Base-by-base conservation (phyloP, 2,888 invertebrate species). In the Dendrolimus houi region DNA sequence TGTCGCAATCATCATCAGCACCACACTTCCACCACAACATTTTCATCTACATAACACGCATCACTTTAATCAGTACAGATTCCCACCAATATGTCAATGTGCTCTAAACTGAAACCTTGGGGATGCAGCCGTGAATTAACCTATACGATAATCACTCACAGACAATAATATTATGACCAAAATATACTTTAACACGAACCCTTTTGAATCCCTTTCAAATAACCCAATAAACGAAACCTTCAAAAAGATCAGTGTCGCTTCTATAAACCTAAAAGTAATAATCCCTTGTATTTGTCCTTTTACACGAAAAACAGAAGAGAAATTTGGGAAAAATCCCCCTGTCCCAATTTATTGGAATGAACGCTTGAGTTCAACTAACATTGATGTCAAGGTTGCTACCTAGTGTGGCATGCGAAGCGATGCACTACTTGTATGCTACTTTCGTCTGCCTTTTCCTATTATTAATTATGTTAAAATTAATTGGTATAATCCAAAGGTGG, bases 321-420 rank as follows among this genome's bases (percentile, higher is more conserved):
- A 47, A 47, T 47, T 47, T 47, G 47, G 47, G 47, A 10, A 47
- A 47, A 47, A 47, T 47, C 47, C 12, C 47, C 47, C 47, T 47
- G 12, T 53, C 54, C 52, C 52, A 55, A 58, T 56, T 54, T 53
- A 13, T 42, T 55, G 14, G 47, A 57, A 55, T 52, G 53, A 57
- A 55, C 47, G 55, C 52, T 53, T 12, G n/a, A 55, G 42, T 12
- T 52, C 40, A 52, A 52, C 47, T 55, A 14, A 58, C 55, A 58
- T 55, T 58, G 55, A 55, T 55, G 58, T 52, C 9, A 47, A 47
- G 47, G 9, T 47, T 47, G 47, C 12, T 47, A 47, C 12, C 47
- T 9, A 47, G 12, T 47, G 9, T 10, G 47, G 6, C 29, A 47
- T 10, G 47, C 47, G 47, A 12, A 9, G 47, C 47, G 47, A 47